Evolutionary conservation across 2,797 vertebrate species (phyloP), one percentile per base, ranked within the genome.

Genomic region (Xiphorhynchus erythropygius): DNA sequence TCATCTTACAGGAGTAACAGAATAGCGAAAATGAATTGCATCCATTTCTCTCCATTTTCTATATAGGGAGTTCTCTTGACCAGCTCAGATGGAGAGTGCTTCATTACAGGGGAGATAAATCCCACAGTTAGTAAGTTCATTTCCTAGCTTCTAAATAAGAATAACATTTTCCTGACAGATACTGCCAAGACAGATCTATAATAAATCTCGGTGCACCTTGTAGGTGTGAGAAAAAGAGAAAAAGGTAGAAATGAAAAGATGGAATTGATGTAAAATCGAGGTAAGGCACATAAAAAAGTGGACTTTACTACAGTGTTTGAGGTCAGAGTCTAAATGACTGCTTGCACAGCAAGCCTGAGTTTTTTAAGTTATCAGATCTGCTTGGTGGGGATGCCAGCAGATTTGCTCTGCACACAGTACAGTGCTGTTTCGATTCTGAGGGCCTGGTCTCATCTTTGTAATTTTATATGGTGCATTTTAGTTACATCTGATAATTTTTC

Each of bases 381-480:
- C 21, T 28, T 70, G 28, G 8, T 57, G 25, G 65, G 30, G 22
- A 32, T 39, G 32, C 35, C 28, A 68, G 35, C 9, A 62, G 25
- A 49, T 81, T 77, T 74, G 21, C 11, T 56, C 33, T 81, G 25
- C 13, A 39, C 10, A 33, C 10, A 78, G 4, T 13, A 62, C 21
- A 37, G 28, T 1, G 0, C 6, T 3, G 0, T 13, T 62, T 74
- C 56, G 33, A 1, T 52, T 21, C 41, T 28, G n/a, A 74, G 25
- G 28, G 4, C 9, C 32, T 76, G 67, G 25, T 27, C 28, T 77
- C 28, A 49, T 47, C 11, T 52, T 59, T 30, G 6, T n/a, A 37
- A 85, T 49, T 87, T 79, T 70, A 42, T 11, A 37, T 1, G 0
- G 6, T 64, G 5, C 18, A 11, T 70, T 63, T 70, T 52, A 47